A percentile compares a stretch with the other conserved stretches of the same genome.
Evolutionary conservation across 1,140 invertebrate species (phyloP).

Genomic region (Bicyclus anynana): DNA sequence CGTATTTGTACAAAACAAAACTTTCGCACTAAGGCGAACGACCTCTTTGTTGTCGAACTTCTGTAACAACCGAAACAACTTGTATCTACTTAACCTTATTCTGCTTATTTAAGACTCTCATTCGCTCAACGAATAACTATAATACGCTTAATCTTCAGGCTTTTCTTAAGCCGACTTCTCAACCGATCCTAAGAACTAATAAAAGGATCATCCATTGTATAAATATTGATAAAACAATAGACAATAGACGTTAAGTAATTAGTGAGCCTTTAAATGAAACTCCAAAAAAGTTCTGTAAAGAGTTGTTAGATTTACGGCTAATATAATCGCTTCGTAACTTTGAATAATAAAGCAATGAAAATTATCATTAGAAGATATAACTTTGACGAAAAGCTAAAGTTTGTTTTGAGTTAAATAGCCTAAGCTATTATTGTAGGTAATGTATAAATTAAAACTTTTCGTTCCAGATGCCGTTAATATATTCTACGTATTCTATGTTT

Average conservation of each 20-base stretch:
- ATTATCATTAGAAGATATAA: background rate
- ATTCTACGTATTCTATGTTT: background rate
- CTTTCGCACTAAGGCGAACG: too few species aligned
- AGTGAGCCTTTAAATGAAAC: background rate
- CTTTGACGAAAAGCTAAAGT: background rate
- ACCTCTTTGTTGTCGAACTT: too few species aligned
- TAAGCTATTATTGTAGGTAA: background rate
- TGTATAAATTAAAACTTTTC: constrained; percentile 6
- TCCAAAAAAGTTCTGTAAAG: background rate
- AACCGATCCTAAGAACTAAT: too few species aligned
- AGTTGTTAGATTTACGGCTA: background rate
- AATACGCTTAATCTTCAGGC: too few species aligned
- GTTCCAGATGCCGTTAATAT: background rate
- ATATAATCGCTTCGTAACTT: constrained; percentile 4
- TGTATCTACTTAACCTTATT: too few species aligned
- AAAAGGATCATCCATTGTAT: background rate
- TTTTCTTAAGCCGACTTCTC: too few species aligned
- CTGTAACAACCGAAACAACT: too few species aligned
- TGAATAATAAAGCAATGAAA: constrained; percentile 8
- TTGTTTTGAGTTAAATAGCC: constrained; percentile 2
- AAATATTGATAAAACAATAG: too few species aligned
- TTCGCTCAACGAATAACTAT: too few species aligned
- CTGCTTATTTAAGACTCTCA: too few species aligned
- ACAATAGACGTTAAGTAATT: background rate
- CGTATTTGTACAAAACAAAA: too few species aligned